Percentiles rank a stretch among this genome's conserved stretches.
Conservation (phyloP, 2,797 vertebrate species). For the Menidia menidia region DNA sequence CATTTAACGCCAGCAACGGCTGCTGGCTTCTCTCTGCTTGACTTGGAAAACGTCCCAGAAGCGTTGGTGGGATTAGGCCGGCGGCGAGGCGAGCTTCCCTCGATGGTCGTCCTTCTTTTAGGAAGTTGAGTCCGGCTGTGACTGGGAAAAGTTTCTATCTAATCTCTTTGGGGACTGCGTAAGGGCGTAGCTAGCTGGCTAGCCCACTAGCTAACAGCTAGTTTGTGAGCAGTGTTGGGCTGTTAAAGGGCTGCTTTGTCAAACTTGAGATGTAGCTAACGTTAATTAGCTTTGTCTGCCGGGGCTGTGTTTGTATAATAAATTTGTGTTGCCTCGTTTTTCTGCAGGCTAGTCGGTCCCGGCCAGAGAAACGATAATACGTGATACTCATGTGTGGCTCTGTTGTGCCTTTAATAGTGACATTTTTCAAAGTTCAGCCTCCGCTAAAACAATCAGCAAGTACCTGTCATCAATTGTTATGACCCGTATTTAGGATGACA, state of each 20-base stretch:
- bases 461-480: background rate
- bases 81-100: slow-evolving; percentile 6
- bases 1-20: slow-evolving; percentile 46
- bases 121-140: slow-evolving; percentile 77
- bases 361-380: slow-evolving; percentile 31
- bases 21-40: background rate
- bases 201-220: slow-evolving; percentile 71
- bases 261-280: slow-evolving; percentile 16
- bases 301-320: background rate
- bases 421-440: slow-evolving; percentile 21
- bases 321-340: slow-evolving; percentile 9
- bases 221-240: slow-evolving; percentile 62
- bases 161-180: slow-evolving; percentile 81
- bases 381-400: slow-evolving; percentile 59
- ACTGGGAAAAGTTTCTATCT: slow-evolving; percentile 85
- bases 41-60: background rate
- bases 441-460: slow-evolving; percentile 20
- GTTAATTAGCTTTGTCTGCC: slow-evolving; percentile 6
- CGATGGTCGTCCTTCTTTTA: slow-evolving; percentile 44
- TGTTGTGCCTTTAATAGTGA: slow-evolving; percentile 67
- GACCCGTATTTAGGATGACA: background rate
- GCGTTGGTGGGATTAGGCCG: background rate
- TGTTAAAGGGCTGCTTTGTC: slow-evolving; percentile 33
- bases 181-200: slow-evolving; percentile 86
- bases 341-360: slow-evolving; percentile 50